A percentile compares a stretch with the other conserved stretches of the same genome.
Evolutionary conservation across 2,888 invertebrate species (phyloP).

Genomic region (Adelognathus sp.): DNA sequence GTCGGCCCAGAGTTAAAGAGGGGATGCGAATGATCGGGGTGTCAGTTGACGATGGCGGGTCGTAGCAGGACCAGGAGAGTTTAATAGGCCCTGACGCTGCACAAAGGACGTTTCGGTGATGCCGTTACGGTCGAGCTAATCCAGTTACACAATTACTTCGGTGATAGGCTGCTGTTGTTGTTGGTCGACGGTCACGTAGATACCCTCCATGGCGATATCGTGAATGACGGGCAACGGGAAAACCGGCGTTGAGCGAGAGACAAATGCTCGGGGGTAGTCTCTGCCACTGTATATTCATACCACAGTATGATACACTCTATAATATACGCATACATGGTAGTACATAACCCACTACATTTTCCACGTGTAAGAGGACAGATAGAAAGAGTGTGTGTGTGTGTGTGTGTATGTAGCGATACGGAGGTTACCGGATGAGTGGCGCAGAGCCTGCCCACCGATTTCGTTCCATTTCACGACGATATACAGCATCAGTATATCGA

Average conservation of each 20-base stretch:
- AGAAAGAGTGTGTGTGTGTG: neutral
- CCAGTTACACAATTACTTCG: constrained; percentile 55
- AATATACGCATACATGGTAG: neutral
- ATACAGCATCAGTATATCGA: constrained; percentile 25
- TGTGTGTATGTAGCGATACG: neutral
- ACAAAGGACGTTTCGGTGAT: constrained; percentile 58
- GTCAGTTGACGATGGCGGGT: constrained; percentile 1
- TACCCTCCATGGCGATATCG: constrained; percentile 33
- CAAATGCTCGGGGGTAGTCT: constrained; percentile 1
- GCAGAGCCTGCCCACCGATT: neutral
- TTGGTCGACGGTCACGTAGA: constrained; percentile 36
- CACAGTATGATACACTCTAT: constrained; percentile 14
- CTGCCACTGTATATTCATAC: neutral
- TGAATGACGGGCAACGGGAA: constrained; percentile 41
- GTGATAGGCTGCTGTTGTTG: constrained; percentile 44
- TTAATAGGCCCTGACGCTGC: constrained; percentile 53
- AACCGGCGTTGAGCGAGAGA: constrained; percentile 9
- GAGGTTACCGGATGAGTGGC: neutral
- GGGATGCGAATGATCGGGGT: constrained; percentile 1
- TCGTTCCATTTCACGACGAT: constrained; percentile 38
- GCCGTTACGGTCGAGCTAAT: constrained; percentile 57
- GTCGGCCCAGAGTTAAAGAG: too few relatives aligned
- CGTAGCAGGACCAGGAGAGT: neutral
- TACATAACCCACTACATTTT: constrained; percentile 4
- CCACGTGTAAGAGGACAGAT: neutral